phyloP scores from a whole-genome alignment of 37 sponge, comb jelly and placozoan species.

The Aplysina aerophoba region DNA sequence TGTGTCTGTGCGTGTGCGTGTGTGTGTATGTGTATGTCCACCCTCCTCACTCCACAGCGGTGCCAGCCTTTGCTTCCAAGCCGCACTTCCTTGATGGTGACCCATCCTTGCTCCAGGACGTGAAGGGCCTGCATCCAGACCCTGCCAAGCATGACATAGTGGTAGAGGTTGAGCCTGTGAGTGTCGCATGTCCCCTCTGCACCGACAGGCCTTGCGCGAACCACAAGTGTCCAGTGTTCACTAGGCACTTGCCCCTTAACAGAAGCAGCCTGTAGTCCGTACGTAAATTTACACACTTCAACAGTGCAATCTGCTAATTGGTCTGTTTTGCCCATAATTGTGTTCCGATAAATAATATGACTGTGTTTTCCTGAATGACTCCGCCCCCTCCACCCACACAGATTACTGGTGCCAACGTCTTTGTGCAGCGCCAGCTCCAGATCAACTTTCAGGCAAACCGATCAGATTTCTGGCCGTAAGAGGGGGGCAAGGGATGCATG shows the following conservation, averaged over 20 bases:
- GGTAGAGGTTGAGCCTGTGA: slow-evolving; percentile 71
- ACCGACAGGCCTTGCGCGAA: not conserved
- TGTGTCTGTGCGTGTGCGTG: slow-evolving; percentile 4
- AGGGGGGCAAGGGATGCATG: too few relatives aligned
- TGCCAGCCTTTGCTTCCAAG: slow-evolving; percentile 81
- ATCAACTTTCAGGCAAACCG: slow-evolving; percentile 64
- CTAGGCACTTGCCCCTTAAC: too few relatives aligned
- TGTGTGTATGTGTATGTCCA: not conserved
- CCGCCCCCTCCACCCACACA: not conserved
- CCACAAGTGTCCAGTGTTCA: not conserved
- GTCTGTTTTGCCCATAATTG: too few relatives aligned
- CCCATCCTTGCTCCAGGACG: slow-evolving; percentile 42
- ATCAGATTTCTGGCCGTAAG: slow-evolving; percentile 35
- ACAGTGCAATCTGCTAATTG: not conserved
- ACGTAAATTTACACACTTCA: too few relatives aligned
- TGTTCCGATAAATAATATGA: too few relatives aligned
- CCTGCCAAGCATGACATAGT: slow-evolving; percentile 49
- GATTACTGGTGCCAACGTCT: slow-evolving; percentile 63
- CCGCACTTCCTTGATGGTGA: slow-evolving; percentile 86
- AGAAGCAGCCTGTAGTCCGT: too few relatives aligned
- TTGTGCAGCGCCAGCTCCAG: slow-evolving; percentile 51
- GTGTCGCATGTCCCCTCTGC: not conserved
- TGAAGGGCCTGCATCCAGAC: slow-evolving; percentile 47
- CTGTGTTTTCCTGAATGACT: too few relatives aligned
- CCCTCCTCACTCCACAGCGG: slow-evolving; percentile 31